Evolutionary conservation across 2,888 invertebrate species (phyloP).

Genomic region (Volucella bombylans): DNA sequence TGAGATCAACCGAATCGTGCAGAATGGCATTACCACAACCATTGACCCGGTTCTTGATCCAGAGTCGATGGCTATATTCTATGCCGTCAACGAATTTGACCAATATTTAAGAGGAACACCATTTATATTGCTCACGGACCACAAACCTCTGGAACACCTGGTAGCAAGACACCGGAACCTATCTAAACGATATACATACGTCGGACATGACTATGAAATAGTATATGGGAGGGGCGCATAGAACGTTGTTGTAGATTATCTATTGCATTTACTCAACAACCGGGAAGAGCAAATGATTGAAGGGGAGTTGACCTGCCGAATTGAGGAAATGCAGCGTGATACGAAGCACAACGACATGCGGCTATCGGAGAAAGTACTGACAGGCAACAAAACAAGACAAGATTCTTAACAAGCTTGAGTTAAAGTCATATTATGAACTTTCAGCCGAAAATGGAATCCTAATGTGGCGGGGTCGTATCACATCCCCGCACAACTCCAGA

Average conservation of each 20-base stretch:
- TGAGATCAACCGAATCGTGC: background rate
- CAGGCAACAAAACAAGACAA: background rate
- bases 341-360: background rate
- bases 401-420: background rate
- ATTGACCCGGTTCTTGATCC: too few species aligned
- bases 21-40: background rate
- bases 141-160: background rate
- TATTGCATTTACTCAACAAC: background rate
- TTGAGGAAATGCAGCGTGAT: background rate
- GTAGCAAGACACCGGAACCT: background rate
- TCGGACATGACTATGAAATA: conserved; percentile 1
- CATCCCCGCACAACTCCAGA: background rate
- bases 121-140: background rate
- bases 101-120: background rate
- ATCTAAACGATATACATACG: background rate
- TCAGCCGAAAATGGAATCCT: background rate
- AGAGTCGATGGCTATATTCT: background rate
- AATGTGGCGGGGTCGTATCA: background rate
- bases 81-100: background rate
- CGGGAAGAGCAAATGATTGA: background rate
- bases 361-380: background rate
- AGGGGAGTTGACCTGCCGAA: background rate
- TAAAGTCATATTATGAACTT: background rate
- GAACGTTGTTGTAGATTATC: background rate
- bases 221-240: background rate